Evolutionary conservation across 1,140 invertebrate genomes (phyloP), one percentile per base, ranked within the genome.

Genomic region (Drosophila ogumai): DNA sequence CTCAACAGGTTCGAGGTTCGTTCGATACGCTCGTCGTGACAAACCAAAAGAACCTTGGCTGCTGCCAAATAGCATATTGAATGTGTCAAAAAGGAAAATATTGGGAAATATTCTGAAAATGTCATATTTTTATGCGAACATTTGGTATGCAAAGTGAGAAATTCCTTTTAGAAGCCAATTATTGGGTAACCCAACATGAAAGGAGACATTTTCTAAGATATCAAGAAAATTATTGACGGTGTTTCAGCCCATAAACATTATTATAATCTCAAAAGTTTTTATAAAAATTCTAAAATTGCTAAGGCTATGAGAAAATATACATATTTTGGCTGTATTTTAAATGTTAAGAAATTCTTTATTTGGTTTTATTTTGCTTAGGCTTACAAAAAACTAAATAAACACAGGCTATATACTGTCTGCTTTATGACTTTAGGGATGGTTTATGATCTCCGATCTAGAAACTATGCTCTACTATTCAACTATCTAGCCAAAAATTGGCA

Each of bases 1-100:
- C 49, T 68, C 74, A 56, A 77, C 63, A 68, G 74, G 74, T 77
- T 72, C 67, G 25, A 50, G 36, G 65, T 44, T 17, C n/a, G 43
- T 36, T 31, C 7, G 22, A 49, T 22, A 47, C 32, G 28, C 31
- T 57, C 32, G 40, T 25, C 49, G 38, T 38, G 55, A 71, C 71
- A 47, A 40, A 22, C 31, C 50, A 49, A 52, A 72, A 59, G 69
- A 72, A 59, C 69, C 66, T 73, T 73, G 68, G 43, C 25, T 34
- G 31, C 12, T 28, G 61, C 22, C 66, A 40, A 52, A 31, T 9
- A n/a, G 63, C 66, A 69, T 69, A 69, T 69, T 67, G 64, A 36
- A 69, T 54, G 32, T 73, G 67, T 72, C 69, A 41, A 50, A 50
- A 59, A 43, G 22, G 19, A n/a, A 54, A 38, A 15, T 72, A 59